Evolutionary conservation across 2,888 invertebrate species (phyloP).

Genomic region (Nomada fucata): DNA sequence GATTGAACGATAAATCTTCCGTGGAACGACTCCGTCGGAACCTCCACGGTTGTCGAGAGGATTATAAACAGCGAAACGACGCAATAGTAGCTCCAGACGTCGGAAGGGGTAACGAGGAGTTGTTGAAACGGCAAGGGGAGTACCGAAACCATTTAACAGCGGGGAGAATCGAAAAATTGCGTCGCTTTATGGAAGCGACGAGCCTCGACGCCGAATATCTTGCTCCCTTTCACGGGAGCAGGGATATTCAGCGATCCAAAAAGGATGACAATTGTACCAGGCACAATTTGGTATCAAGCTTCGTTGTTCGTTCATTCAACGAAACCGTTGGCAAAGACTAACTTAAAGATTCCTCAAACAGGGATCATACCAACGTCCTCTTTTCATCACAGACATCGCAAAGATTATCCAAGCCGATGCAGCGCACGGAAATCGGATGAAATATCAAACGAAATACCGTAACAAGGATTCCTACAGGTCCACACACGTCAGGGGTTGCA

Average conservation of each 20-base stretch:
- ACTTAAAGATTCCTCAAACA: too few relatives aligned
- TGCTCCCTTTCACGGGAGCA: too few relatives aligned
- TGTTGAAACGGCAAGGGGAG: conserved; percentile 11
- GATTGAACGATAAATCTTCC: neutral
- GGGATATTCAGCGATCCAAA: conserved; percentile 19
- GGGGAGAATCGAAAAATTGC: conserved; percentile 22
- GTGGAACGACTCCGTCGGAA: conserved; percentile 4
- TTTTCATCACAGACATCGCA: too few relatives aligned
- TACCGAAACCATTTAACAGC: conserved; percentile 41
- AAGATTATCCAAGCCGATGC: too few relatives aligned
- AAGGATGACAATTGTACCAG: neutral
- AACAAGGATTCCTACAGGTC: conserved; percentile 1
- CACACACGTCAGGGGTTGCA: conserved; percentile 24
- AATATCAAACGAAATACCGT: conserved; percentile 29
- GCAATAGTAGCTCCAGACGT: conserved; percentile 28
- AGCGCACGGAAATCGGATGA: conserved; percentile 6
- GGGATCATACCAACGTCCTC: too few relatives aligned
- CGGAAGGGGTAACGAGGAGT: conserved; percentile 18
- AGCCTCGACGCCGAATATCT: too few relatives aligned
- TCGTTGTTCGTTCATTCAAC: neutral
- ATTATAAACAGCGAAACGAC: conserved; percentile 35
- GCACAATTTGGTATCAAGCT: neutral
- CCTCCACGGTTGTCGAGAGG: conserved; percentile 10
- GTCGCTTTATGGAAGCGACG: conserved; percentile 5
- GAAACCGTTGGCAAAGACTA: neutral